A percentile compares a stretch with the other conserved stretches of the same genome.
Conservation (phyloP, 2,797 vertebrate species). For the Muraenolepis orangiensis region DNA sequence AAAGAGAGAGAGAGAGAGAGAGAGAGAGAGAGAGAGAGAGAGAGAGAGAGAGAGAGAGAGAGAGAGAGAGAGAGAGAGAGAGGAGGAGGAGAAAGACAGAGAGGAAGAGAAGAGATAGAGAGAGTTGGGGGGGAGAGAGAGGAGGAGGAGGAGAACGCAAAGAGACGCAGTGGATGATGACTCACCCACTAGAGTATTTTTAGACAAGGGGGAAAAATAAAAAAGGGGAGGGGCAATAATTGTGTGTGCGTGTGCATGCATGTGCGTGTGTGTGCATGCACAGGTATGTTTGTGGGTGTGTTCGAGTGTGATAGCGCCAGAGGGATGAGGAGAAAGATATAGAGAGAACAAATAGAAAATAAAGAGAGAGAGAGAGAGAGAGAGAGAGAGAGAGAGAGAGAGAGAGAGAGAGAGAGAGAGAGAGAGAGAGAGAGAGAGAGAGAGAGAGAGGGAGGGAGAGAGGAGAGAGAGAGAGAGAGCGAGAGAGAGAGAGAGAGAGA, state of each 20-base stretch:
- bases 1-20: not conserved
- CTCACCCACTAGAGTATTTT: not conserved
- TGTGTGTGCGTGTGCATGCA: constrained; percentile 10
- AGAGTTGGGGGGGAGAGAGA: not conserved
- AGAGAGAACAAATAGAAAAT: too few species aligned
- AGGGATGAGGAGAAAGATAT: not conserved
- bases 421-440: not conserved
- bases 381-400: not conserved
- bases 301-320: not conserved
- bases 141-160: not conserved
- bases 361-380: not conserved
- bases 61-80: too few species aligned
- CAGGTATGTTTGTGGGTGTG: not conserved
- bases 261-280: constrained; percentile 8
- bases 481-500: not conserved
- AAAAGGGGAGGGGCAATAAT: not conserved
- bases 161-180: not conserved
- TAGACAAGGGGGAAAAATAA: constrained; percentile 3
- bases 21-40: not conserved
- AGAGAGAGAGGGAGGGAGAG: not conserved
- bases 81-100: not conserved
- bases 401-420: not conserved
- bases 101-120: too few species aligned
- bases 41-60: too few species aligned
- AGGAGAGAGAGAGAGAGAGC: not conserved